A percentile compares a stretch with the other conserved stretches of the same genome.
Conservation (phyloP, 2,113 vertebrate genomes). For the Typhlomys cinereus region DNA sequence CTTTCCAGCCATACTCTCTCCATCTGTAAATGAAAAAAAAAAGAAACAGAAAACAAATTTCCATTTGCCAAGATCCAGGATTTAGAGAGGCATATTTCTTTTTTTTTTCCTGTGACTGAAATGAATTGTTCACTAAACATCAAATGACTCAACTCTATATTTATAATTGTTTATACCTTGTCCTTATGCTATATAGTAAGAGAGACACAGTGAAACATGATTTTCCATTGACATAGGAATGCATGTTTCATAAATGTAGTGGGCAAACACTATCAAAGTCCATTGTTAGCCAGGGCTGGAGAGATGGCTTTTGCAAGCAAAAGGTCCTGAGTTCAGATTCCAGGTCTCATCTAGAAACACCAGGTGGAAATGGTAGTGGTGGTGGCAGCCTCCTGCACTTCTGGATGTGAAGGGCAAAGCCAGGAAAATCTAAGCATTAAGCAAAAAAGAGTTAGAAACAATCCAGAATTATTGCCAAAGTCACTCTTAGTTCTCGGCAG, state of each 20-base stretch:
- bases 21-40: not conserved
- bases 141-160: not conserved
- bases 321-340: too few species aligned
- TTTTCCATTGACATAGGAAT: not conserved
- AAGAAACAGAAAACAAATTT: constrained; percentile 27
- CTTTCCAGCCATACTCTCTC: not conserved
- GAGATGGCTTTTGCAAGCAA: too few species aligned
- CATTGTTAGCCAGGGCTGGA: too few species aligned
- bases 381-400: too few species aligned
- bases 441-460: too few species aligned
- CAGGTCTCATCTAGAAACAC: too few species aligned
- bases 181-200: not conserved
- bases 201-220: not conserved
- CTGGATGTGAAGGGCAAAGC: too few species aligned
- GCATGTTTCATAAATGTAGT: not conserved
- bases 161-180: not conserved
- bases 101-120: not conserved
- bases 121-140: not conserved
- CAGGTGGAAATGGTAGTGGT: too few species aligned
- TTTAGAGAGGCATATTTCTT: not conserved
- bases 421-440: too few species aligned
- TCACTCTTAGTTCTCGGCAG: too few species aligned
- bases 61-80: not conserved
- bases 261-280: not conserved
- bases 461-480: too few species aligned